Evolutionary conservation across 2,888 invertebrate genomes (phyloP), one percentile per base, ranked within the genome.

Genomic region (Orthosia gothica): DNA sequence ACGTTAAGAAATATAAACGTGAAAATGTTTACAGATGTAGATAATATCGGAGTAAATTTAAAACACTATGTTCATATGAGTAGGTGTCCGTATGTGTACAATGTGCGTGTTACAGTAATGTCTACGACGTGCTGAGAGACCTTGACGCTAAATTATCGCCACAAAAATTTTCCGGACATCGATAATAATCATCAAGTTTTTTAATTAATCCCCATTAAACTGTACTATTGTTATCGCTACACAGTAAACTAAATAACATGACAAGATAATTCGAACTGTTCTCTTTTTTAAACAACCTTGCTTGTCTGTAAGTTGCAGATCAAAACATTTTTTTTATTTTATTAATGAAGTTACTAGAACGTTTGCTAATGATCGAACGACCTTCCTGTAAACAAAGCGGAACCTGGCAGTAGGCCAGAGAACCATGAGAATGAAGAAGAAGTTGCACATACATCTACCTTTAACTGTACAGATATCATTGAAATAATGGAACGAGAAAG

Each of bases 1-100:
- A 66, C 52, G 81, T 84, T 79, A 78, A 82, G 77, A 76, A 78
- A 79, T 79, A 76, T 81, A 63, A 74, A 70, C 81, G 66, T 66
- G 78, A 81, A 78, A 81, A 81, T 88, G 76, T 89, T 87, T 87
- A 87, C 83, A 77, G 70, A 74, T 66, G 61, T 50, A 62, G 87
- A 89, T 88, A 88, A 85, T 64, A 65, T 65, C 32, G 59, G 45
- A 63, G 74, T 84, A 84, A 76, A 77, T 76, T 74, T 66, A 85
- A 71, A 65, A 70, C 32, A 57, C 50, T 47, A 26, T 74, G 68
- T 54, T 23, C 65, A 70, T 57, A 65, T 49, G n/a, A 50, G 55
- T 71, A 45, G 63, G 49, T 65, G 18, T 63, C 58, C 18, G 23
- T 55, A 50, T 26, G 58, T 80, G 16, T 55, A 80, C 65, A 45